Evolutionary conservation across 2,113 vertebrate genomes (phyloP), one percentile per base, ranked within the genome.

Genomic region (Oriolus oriolus): DNA sequence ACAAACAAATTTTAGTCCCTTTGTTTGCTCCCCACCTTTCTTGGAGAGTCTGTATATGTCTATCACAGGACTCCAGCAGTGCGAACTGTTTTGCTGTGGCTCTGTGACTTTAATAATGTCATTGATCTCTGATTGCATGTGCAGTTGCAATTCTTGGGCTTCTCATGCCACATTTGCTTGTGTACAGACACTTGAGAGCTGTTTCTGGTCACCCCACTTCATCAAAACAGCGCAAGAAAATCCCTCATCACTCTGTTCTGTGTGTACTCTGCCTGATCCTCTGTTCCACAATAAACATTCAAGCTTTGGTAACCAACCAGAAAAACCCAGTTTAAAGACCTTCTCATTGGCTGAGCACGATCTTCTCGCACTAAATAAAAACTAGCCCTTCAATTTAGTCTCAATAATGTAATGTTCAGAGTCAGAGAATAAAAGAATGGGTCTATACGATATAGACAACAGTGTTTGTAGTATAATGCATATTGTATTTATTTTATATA

Each of bases 181-280:
- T 1, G 0, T 21, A 50, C 8, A 59, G 17, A 42, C 11, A 50
- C 12, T 23, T 59, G 28, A 73, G 18, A 39, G 9, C 10, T 41
- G 10, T 42, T 30, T 60, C 20, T 57, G 45, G 28, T 59, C 42
- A 63, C 3, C 2, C 1, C 7, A 28, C 4, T 70, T 74, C 10
- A 54, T 33, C 56, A 65, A 50, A 59, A 42, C 6, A 45, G 2
- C 12, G 9, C 33, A 52, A 84, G 31, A 45, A 61, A 68, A 77
- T 64, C 21, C 14, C 8, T 30, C 14, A 47, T 57, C 7, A 3
- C 24, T 21, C 23, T 42, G 8, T 14, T 27, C 16, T 3, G 2
- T 21, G 16, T 3, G 1, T 44, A 19, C 23, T 47, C n/a, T 20
- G 24, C 17, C 13, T 3, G 4, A 18, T 23, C 9, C 4, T 18